Conservation (phyloP, 2,888 invertebrate genomes). For the Morpho deidamia region DNA sequence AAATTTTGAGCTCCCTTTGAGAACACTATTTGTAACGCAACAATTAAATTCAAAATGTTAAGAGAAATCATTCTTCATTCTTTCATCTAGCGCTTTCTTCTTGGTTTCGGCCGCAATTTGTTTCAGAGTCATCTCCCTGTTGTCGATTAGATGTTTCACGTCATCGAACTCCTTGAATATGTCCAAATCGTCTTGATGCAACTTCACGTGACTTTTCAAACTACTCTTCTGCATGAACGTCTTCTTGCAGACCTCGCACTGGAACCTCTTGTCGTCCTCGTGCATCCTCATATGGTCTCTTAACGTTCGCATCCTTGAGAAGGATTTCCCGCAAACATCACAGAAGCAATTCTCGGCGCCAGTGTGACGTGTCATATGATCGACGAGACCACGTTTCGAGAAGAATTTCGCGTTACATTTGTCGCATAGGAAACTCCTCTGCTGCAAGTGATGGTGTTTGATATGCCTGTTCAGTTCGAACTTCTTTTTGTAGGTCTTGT, state of each 20-base stretch:
- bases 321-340: conserved; percentile 57
- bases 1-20: no score
- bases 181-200: conserved; percentile 67
- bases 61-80: conserved; percentile 20
- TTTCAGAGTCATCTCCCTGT: conserved; percentile 64
- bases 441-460: conserved; percentile 65
- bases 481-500: conserved; percentile 64
- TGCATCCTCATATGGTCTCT: conserved; percentile 60
- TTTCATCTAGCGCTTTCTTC: conserved; percentile 46
- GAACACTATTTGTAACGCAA: no score
- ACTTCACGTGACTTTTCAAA: conserved; percentile 56
- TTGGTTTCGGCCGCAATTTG: conserved; percentile 65
- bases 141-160: conserved; percentile 66
- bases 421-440: conserved; percentile 58
- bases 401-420: conserved; percentile 66
- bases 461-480: conserved; percentile 67
- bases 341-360: conserved; percentile 54
- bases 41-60: neutral
- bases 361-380: conserved; percentile 54
- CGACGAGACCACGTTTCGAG: conserved; percentile 59
- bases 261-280: conserved; percentile 54
- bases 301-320: conserved; percentile 49
- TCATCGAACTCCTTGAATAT: conserved; percentile 73
- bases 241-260: conserved; percentile 65
- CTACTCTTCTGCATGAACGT: conserved; percentile 66